Conservation (phyloP, 2,113 vertebrate genomes). For the Mola mola region DNA sequence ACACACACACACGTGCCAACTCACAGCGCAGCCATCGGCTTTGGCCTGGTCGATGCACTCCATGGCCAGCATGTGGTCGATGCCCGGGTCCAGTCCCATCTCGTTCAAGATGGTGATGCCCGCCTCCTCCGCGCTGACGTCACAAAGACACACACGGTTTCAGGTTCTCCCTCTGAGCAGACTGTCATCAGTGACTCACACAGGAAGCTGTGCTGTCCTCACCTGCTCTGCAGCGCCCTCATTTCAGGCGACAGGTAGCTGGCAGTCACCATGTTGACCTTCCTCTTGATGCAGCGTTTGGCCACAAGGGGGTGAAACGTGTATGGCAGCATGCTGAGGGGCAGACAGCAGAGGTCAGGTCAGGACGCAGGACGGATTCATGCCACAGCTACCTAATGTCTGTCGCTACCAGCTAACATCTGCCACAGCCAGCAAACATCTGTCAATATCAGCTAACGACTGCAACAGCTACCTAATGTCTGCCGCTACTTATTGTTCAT, state of each 20-base stretch:
- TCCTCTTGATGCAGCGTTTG: constrained; percentile 89
- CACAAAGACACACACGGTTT: neutral
- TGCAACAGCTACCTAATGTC: no score
- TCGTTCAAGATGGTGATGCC: constrained; percentile 92
- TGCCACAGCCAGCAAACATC: no score
- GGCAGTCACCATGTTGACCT: constrained; percentile 94
- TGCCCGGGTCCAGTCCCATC: constrained; percentile 97
- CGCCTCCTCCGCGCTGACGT: constrained; percentile 86
- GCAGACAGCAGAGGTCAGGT: neutral
- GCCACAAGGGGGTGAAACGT: constrained; percentile 88
- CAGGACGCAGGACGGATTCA: neutral
- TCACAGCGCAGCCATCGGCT: constrained; percentile 91
- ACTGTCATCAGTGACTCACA: neutral
- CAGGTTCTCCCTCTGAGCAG: no score
- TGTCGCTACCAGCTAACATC: no score
- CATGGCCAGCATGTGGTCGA: constrained; percentile 99
- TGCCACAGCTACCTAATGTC: no score
- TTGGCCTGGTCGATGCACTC: constrained; percentile 94
- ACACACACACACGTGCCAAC: no score
- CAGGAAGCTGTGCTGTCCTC: constrained; percentile 7
- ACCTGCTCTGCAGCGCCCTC: constrained; percentile 92
- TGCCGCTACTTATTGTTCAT: no score
- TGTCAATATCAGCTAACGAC: no score
- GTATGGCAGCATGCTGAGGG: constrained; percentile 89
- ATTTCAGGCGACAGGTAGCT: constrained; percentile 94